Evolutionary conservation across 2,113 vertebrate genomes (phyloP), one percentile per base, ranked within the genome.

Genomic region (Pterocles burchelli): DNA sequence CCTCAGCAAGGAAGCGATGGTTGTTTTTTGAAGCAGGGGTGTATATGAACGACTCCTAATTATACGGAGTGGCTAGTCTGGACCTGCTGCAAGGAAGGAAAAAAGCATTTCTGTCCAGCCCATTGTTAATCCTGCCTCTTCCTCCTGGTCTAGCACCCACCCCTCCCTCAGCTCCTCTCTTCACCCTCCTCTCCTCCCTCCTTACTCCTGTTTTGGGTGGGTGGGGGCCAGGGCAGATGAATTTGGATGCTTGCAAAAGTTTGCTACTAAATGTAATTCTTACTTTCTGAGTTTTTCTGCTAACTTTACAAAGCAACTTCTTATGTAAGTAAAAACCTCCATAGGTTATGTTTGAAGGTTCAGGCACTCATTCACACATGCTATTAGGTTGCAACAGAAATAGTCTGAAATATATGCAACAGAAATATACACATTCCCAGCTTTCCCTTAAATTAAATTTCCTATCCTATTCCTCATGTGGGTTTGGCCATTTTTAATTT

Each of bases 401-500:
- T 48, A 90, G 38, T 41, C 76, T 84, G 82, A 96, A 96, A 93
- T 93, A 74, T 26, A 92, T 43, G 85, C 93, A 90, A 59, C 46
- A 90, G 90, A 94, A 96, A 94, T 24, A 86, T 9, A 93, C 34
- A 71, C 79, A 78, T 67, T 93, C 79, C 67, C 55, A 41, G 72
- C 76, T 93, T 94, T 90, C 85, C 57, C 65, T 78, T 92, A 86
- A 90, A 94, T 89, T 88, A 96, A 87, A 96, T 96, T 96, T 94
- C 93, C 95, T 85, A 91, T 89, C 66, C 63, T 62, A 87, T 92
- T 84, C 52, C 91, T 96, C 91, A 81, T 94, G 79, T 66, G 92
- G 75, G 62, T 79, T 95, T 2, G 81, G 79, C 89, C 94, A 97
- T 72, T 96, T 94, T 94, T 89, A 87, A 95, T 94, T 93, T 95